Evolutionary conservation across 2,113 vertebrate genomes (phyloP), one percentile per base, ranked within the genome.

Genomic region (Hymenochirus boettgeri): DNA sequence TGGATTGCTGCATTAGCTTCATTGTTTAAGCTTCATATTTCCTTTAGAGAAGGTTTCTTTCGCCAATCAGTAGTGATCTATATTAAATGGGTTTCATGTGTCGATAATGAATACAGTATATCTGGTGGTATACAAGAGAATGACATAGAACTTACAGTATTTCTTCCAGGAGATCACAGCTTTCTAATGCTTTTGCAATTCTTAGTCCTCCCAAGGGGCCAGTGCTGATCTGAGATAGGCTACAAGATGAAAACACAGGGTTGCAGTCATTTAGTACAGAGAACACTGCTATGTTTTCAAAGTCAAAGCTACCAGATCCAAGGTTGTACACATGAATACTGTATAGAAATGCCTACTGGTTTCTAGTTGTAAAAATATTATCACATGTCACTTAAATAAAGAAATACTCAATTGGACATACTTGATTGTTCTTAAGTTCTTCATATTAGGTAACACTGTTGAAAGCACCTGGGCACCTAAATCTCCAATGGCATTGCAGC

Each of bases 151-250:
- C 88, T 93, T 76, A 98, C 95, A 78, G 15, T 23, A 97, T 75
- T 66, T 92, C 87, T 71, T 93, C 79, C 5, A 96, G 69, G 7
- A 2, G 19, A 15, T 15, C 23, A 60, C 91, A 93, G 42, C 45
- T 63, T n/a, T 19, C 26, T 42, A 95, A 76, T 4, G 85, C 83
- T 33, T 82, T 74, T 1, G 79, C 59, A 39, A 97, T 69, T 25
- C 21, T 80, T 7, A 73, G 78, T 46, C 90, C 93, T 54, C 85
- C 87, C 0, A 48, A 61, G 15, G 86, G 78, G 47, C 78, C 69
- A 7, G 89, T 79, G 33, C 39, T 57, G 69, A 90, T 95, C 0
- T 81, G 75, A 2, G 91, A 89, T 24, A 95, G 79, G 61, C 95
- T 96, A 37, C 0, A 7, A 61, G 59, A 62, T 23, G 7, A 55